Base-by-base conservation (phyloP, 2,113 vertebrate genomes). In the Protobothrops mucrosquamatus region DNA sequence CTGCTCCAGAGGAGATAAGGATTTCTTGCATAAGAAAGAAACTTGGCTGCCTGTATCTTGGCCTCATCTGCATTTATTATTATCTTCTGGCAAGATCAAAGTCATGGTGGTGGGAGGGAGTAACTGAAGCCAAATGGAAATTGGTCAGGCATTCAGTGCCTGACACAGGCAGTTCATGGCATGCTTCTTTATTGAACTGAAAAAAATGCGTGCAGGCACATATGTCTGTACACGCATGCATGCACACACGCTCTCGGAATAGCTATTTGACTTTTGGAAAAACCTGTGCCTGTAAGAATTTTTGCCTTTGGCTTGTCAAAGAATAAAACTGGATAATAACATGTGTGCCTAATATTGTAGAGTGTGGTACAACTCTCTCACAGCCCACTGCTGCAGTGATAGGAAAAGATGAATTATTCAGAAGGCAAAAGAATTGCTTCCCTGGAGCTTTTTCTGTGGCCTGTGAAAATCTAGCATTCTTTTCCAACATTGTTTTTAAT, bases 61-160 rank as follows among this genome's bases (percentile, higher is more conserved):
- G 94, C 92, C 88, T 91, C 92, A 93, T 95, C 95, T 95, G 95
- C 95, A 97, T 97, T 97, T 96, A 94, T 95, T 51, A 48, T 96
- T 94, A 94, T 94, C 94, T 93, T 96, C 95, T 95, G 95, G 93
- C 93, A 94, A 97, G 94, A 97, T 97, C 94, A 96, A 96, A 97
- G 93, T 89, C 59, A 88, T 15, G 54, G 54, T 55, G 55, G 55
- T 14, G 29, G n/a, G 3, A 8, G n/a, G 57, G 96, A 93, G 95
- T 94, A 95, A 46, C 94, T 2, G 51, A 96, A 94, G 90, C 92
- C 95, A 92, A 96, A 95, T 92, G 89, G 23, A 95, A 95, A 93
- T 96, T 97, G 93, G 93, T 93, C 94, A 96, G 95, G 94, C 94
- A 95, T 93, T 94, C 93, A 88, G 69, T 96, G 96, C 43, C 69